These are phyloP conservation scores for Trimorus sp. DNA, from an alignment of 2,888 invertebrate genomes.

Conservation along the genomic window DNA sequence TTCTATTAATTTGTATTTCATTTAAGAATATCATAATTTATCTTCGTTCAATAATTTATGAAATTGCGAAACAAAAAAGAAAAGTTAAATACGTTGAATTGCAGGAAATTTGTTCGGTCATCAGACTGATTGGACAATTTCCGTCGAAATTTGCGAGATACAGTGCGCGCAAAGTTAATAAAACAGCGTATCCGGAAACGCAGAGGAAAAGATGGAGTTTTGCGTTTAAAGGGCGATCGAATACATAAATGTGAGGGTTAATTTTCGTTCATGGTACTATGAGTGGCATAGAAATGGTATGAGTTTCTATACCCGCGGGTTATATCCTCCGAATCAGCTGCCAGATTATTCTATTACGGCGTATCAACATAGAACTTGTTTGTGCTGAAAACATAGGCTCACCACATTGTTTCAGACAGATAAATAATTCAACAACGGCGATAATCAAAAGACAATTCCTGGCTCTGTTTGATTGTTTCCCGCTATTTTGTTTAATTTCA, in stretches of 20 bases:
- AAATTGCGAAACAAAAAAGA: too few relatives aligned
- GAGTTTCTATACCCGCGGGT: conserved; percentile 80
- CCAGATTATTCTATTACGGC: conserved; percentile 88
- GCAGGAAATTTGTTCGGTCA: too few relatives aligned
- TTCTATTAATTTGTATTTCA: too few relatives aligned
- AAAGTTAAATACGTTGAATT: too few relatives aligned
- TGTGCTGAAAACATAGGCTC: conserved; percentile 85
- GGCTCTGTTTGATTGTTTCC: conserved; percentile 58
- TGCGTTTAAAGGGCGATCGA: conserved; percentile 57
- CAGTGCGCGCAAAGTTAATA: conserved; percentile 9
- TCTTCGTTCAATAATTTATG: too few relatives aligned
- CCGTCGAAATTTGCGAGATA: too few relatives aligned
- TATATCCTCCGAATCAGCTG: conserved; percentile 82
- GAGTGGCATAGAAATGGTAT: conserved; percentile 77
- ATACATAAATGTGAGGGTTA: conserved; percentile 70
- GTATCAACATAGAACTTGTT: conserved; percentile 87
- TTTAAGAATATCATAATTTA: too few relatives aligned
- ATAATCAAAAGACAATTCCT: conserved; percentile 83
- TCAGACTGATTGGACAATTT: too few relatives aligned
- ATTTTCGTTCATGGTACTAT: conserved; percentile 74
- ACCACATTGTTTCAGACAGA: conserved; percentile 85
- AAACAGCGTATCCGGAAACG: conserved; percentile 22
- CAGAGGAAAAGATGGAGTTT: conserved; percentile 51
- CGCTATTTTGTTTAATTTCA: conserved; percentile 53
- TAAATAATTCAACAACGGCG: conserved; percentile 86